Conservation (phyloP, 2,113 vertebrate genomes). For the Ophthalmolycus amberensis region DNA sequence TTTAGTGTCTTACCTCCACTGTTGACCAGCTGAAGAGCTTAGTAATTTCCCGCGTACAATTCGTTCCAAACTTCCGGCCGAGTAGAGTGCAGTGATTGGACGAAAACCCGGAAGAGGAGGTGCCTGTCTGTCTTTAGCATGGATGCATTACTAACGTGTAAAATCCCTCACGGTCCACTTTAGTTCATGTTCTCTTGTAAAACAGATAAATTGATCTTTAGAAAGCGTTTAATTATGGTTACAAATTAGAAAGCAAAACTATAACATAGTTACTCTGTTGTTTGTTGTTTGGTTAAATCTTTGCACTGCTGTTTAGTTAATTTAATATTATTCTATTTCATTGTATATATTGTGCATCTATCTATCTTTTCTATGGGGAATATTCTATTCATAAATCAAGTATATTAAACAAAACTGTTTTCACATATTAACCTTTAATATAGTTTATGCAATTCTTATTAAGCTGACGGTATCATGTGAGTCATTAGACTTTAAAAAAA, state of each 20-base stretch:
- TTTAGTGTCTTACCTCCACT: constrained; percentile 34
- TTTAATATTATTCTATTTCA: too few relatives aligned
- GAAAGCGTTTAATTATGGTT: background rate
- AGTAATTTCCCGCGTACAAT: constrained; percentile 73
- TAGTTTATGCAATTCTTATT: background rate
- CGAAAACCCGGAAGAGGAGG: constrained; percentile 23
- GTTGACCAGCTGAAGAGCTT: constrained; percentile 9
- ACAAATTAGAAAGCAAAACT: background rate
- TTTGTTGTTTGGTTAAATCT: too few relatives aligned
- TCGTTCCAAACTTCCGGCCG: constrained; percentile 72
- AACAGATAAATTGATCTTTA: background rate
- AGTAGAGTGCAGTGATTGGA: constrained; percentile 56
- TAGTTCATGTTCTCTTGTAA: background rate
- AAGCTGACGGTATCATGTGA: background rate
- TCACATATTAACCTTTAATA: background rate
- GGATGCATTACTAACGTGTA: background rate
- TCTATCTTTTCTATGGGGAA: background rate
- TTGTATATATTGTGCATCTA: too few relatives aligned
- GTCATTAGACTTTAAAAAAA: background rate
- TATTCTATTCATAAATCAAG: background rate
- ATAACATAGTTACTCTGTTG: too few relatives aligned
- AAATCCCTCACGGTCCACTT: background rate
- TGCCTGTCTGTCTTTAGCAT: background rate
- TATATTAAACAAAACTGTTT: background rate
- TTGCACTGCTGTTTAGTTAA: too few relatives aligned